Percentiles rank a stretch among this genome's conserved stretches.
These are phyloP conservation scores for Thomomys bottae DNA, from an alignment of 2,113 vertebrate genomes.

Conservation along the genomic window DNA sequence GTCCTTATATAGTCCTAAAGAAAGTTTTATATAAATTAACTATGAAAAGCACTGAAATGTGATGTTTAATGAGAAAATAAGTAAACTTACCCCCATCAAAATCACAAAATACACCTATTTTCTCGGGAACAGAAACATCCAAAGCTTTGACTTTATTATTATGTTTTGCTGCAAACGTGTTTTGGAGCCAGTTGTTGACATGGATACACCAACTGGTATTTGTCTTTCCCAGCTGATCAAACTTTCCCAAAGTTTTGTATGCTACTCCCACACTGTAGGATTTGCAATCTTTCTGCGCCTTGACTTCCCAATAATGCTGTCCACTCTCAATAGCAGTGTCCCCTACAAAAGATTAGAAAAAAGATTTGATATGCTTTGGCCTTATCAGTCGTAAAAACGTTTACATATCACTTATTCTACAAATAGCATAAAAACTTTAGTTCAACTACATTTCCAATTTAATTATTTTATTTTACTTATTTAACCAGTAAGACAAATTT, in stretches of 20 bases:
- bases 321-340: slow-evolving; percentile 90
- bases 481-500: background rate
- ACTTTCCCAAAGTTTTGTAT: slow-evolving; percentile 93
- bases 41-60: slow-evolving; percentile 1
- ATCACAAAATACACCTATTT: slow-evolving; percentile 94
- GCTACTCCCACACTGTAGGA: slow-evolving; percentile 93
- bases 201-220: slow-evolving; percentile 94
- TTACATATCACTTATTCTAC: background rate
- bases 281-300: slow-evolving; percentile 94
- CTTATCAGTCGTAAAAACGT: background rate
- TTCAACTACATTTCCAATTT: background rate
- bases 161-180: slow-evolving; percentile 93
- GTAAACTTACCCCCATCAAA: slow-evolving; percentile 91
- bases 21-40: slow-evolving; percentile 18
- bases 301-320: slow-evolving; percentile 96
- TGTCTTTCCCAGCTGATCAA: slow-evolving; percentile 95
- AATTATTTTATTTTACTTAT: background rate
- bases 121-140: slow-evolving; percentile 89
- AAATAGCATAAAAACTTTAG: slow-evolving; percentile 19
- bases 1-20: background rate
- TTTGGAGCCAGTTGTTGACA: slow-evolving; percentile 96
- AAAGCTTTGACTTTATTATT: slow-evolving; percentile 94
- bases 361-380: background rate
- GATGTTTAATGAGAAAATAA: slow-evolving; percentile 35
- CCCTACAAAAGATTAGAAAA: slow-evolving; percentile 84